These are phyloP conservation scores for Acinonyx jubatus DNA, from an alignment of 2,113 vertebrate genomes.

Conservation along the genomic window DNA sequence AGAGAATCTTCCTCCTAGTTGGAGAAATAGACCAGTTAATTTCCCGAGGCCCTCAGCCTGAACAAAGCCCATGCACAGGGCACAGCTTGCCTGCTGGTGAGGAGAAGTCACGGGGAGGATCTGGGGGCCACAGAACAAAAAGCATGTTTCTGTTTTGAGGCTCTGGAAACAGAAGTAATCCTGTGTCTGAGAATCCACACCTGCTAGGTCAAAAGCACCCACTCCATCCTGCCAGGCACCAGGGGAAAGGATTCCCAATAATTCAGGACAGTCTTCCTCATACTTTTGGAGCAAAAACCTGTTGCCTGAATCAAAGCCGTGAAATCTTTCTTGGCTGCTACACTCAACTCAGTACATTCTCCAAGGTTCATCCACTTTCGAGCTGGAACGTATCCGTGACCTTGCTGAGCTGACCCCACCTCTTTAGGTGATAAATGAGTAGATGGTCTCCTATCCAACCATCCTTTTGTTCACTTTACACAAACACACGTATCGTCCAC, in stretches of 20 bases:
- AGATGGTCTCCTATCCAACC: background rate
- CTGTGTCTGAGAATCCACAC: background rate
- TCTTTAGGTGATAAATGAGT: background rate
- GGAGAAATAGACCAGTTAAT: conserved; percentile 51
- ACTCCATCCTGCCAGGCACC: background rate
- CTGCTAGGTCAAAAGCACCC: background rate
- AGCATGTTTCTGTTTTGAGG: background rate
- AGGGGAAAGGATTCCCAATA: background rate
- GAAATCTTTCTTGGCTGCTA: background rate
- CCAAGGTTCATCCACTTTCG: background rate
- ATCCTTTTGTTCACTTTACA: background rate
- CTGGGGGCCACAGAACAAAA: background rate
- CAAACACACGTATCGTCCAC: background rate
- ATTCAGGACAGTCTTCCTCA: background rate
- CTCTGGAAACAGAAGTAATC: background rate
- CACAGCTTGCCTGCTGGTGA: background rate
- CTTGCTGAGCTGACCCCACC: background rate
- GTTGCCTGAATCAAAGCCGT: background rate
- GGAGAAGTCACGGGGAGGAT: background rate
- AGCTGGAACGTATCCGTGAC: background rate
- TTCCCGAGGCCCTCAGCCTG: background rate
- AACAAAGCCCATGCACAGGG: background rate
- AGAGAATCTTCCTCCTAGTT: conserved; percentile 93
- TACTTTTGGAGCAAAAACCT: background rate
- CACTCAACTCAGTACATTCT: background rate